Conservation (phyloP, 1,140 invertebrate genomes). For the Trinorchestia longiramus region DNA sequence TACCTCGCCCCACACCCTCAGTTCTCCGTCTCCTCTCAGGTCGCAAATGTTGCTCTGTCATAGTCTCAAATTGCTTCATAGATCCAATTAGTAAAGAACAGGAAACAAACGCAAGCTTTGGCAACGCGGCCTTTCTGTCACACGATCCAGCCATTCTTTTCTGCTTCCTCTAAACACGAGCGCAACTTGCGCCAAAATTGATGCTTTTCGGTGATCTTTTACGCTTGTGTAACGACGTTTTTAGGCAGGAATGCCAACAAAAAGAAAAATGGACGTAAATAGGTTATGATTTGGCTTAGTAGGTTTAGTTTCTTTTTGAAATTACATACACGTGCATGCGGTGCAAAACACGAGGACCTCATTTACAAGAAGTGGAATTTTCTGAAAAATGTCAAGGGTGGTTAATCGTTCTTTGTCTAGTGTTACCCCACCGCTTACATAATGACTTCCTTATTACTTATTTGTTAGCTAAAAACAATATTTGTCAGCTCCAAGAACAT, state of each 20-base stretch:
- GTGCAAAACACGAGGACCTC: neutral
- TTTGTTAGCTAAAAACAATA: neutral
- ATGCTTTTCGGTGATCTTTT: neutral
- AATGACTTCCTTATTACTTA: too few species aligned
- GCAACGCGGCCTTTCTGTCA: neutral
- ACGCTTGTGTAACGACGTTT: neutral
- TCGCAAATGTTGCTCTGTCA: constrained; percentile 30
- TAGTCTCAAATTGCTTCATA: constrained; percentile 35
- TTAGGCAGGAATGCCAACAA: neutral
- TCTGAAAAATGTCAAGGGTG: neutral
- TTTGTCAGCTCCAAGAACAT: too few species aligned
- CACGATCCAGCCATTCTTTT: constrained; percentile 2
- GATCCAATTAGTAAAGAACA: constrained; percentile 26
- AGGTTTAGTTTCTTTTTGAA: neutral
- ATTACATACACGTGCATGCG: neutral
- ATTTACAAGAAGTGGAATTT: neutral
- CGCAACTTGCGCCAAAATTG: neutral
- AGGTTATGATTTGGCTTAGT: neutral
- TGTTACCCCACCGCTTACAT: too few species aligned
- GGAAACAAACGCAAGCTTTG: constrained; percentile 37
- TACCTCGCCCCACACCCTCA: neutral
- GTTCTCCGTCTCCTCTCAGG: neutral
- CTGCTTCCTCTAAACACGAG: neutral
- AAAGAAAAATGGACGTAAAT: neutral
- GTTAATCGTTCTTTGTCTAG: neutral